These are phyloP conservation scores for Trichopoda pennipes DNA, from an alignment of 2,888 invertebrate species.

Conservation along the genomic window DNA sequence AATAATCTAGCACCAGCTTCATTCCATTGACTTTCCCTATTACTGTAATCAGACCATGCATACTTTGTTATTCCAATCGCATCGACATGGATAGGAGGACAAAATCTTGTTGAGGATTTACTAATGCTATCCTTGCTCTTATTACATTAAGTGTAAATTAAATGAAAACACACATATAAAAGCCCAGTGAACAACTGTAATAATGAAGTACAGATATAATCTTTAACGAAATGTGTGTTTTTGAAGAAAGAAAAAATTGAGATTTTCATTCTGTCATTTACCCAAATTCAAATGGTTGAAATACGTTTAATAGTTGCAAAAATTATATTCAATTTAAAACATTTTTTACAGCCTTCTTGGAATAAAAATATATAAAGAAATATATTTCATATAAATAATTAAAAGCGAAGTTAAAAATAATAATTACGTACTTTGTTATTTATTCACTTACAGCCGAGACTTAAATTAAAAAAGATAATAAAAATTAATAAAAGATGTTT, in stretches of 20 bases:
- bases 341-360: neutral
- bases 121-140: constrained; percentile 60
- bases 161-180: constrained; percentile 66
- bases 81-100: constrained; percentile 11
- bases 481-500: too few relatives aligned
- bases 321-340: constrained; percentile 12
- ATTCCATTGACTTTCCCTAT: constrained; percentile 1
- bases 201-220: constrained; percentile 58
- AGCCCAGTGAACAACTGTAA: constrained; percentile 49
- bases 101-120: constrained; percentile 3
- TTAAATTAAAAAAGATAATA: too few relatives aligned
- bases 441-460: too few relatives aligned
- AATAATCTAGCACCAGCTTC: constrained; percentile 4
- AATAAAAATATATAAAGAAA: too few relatives aligned
- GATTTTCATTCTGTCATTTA: constrained; percentile 2
- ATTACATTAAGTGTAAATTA: constrained; percentile 65
- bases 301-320: neutral
- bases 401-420: too few relatives aligned
- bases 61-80: neutral
- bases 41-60: constrained; percentile 25
- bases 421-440: too few relatives aligned
- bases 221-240: constrained; percentile 39
- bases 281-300: neutral
- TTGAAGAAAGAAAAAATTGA: neutral
- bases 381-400: too few relatives aligned